Percentiles rank a stretch among this genome's conserved stretches.
phyloP scores from a whole-genome alignment of 1,140 invertebrate genomes.

The Contarinia nasturtii region DNA sequence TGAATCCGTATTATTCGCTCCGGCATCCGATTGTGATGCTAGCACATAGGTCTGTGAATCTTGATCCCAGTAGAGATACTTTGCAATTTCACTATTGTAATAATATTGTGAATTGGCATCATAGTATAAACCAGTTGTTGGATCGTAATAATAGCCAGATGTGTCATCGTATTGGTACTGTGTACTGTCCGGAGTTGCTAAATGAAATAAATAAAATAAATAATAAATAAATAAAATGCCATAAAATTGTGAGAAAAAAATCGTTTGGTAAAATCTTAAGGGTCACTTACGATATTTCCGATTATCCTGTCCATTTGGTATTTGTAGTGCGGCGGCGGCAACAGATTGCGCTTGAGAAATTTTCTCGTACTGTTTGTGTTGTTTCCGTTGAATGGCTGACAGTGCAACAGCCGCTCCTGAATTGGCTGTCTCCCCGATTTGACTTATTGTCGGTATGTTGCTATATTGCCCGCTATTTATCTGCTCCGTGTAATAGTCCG shows the following conservation, averaged over 20 bases:
- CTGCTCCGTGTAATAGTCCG: conserved; percentile 59
- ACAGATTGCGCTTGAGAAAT: conserved; percentile 17
- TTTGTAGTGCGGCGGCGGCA: conserved; percentile 14
- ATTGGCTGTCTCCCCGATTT: conserved; percentile 40
- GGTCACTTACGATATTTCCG: conserved; percentile 39
- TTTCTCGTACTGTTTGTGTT: conserved; percentile 14
- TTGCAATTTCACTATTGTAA: conserved; percentile 72
- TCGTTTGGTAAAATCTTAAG: conserved; percentile 3
- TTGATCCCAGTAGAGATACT: conserved; percentile 92
- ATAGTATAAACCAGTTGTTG: conserved; percentile 82
- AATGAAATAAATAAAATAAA: conserved; percentile 16
- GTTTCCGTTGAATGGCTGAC: conserved; percentile 47
- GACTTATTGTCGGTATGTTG: conserved; percentile 20
- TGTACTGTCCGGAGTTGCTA: conserved; percentile 70
- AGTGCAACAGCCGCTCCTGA: conserved; percentile 79
- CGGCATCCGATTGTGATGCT: conserved; percentile 34
- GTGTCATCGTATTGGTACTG: conserved; percentile 87
- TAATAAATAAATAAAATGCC: too few relatives aligned
- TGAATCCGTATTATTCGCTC: conserved; percentile 16
- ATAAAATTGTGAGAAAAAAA: not conserved
- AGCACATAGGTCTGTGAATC: conserved; percentile 61
- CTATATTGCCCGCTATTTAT: conserved; percentile 36
- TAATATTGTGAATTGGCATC: conserved; percentile 89
- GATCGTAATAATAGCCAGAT: conserved; percentile 94
- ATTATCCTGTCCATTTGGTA: conserved; percentile 37